These are phyloP conservation scores for Siderastrea radians DNA, from an alignment of 92 coral and sea anemone species.

Conservation along the genomic window DNA sequence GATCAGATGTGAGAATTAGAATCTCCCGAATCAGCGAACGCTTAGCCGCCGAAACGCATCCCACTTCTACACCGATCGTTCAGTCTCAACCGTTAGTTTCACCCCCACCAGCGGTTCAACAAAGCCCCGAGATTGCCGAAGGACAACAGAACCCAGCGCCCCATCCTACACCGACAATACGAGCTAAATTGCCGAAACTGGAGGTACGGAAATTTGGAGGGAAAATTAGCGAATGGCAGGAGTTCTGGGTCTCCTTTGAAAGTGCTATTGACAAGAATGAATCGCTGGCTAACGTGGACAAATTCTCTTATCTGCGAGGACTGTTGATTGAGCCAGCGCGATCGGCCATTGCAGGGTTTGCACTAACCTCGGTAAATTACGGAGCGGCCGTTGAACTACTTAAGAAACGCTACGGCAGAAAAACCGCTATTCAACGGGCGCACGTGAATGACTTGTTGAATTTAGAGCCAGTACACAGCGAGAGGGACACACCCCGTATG, in stretches of 20 bases:
- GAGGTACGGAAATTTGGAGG: slow-evolving; percentile 44
- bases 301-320: slow-evolving; percentile 19
- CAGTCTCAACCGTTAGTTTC: too few relatives aligned
- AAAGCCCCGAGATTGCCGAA: too few relatives aligned
- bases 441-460: slow-evolving; percentile 53
- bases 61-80: too few relatives aligned
- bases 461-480: slow-evolving; percentile 35
- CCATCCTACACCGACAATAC: too few relatives aligned
- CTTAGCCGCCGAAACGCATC: too few relatives aligned
- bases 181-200: slow-evolving; percentile 29
- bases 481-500: slow-evolving; percentile 34
- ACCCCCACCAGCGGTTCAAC: too few relatives aligned
- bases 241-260: slow-evolving; percentile 70
- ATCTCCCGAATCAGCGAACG: too few relatives aligned
- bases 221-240: slow-evolving; percentile 59
- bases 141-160: too few relatives aligned
- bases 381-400: too few relatives aligned
- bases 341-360: slow-evolving; percentile 64
- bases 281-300: slow-evolving; percentile 8
- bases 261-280: slow-evolving; percentile 49
- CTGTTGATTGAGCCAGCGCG: slow-evolving; percentile 7
- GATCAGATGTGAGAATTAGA: too few relatives aligned
- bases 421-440: slow-evolving; percentile 29
- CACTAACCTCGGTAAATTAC: slow-evolving; percentile 1
- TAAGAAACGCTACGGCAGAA: slow-evolving; percentile 10